These are phyloP conservation scores for Parazoanthus darwini DNA, from an alignment of 92 coral and sea anemone genomes.

Conservation along the genomic window DNA sequence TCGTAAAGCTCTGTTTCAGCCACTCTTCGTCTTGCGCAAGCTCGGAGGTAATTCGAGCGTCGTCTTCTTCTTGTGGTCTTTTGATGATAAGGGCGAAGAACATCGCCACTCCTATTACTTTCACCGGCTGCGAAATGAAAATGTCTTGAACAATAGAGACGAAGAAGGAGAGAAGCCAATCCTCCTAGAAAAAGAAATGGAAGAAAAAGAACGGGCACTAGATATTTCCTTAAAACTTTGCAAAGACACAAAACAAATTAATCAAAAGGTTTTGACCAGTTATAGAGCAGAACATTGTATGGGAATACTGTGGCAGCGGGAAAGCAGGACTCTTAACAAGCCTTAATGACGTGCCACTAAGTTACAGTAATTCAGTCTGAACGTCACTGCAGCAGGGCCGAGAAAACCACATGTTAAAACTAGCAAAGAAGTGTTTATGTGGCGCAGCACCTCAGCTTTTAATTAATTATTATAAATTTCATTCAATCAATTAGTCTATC, in stretches of 20 bases:
- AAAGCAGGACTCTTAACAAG: too few species aligned
- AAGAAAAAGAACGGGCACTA: background rate
- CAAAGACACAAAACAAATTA: background rate
- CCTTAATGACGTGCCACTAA: too few species aligned
- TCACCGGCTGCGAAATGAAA: slow-evolving; percentile 87
- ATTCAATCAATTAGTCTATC: too few species aligned
- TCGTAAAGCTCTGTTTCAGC: slow-evolving; percentile 74
- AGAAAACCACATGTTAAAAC: too few species aligned
- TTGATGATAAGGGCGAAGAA: slow-evolving; percentile 83
- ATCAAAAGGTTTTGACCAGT: background rate
- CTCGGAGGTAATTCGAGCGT: slow-evolving; percentile 75
- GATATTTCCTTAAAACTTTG: background rate
- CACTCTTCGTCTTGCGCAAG: slow-evolving; percentile 88
- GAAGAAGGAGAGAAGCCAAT: slow-evolving; percentile 86
- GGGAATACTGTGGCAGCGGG: too few species aligned
- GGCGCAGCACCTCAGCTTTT: too few species aligned
- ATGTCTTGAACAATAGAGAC: slow-evolving; percentile 87
- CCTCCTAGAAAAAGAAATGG: slow-evolving; percentile 31
- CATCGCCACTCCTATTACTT: slow-evolving; percentile 82
- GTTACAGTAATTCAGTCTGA: too few species aligned
- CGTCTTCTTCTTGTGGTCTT: slow-evolving; percentile 84
- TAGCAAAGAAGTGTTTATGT: too few species aligned
- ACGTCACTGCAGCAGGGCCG: too few species aligned
- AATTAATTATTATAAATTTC: too few species aligned
- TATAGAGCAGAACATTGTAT: background rate